These are phyloP conservation scores for Odontesthes bonariensis DNA, from an alignment of 2,113 vertebrate genomes.

Conservation along the genomic window DNA sequence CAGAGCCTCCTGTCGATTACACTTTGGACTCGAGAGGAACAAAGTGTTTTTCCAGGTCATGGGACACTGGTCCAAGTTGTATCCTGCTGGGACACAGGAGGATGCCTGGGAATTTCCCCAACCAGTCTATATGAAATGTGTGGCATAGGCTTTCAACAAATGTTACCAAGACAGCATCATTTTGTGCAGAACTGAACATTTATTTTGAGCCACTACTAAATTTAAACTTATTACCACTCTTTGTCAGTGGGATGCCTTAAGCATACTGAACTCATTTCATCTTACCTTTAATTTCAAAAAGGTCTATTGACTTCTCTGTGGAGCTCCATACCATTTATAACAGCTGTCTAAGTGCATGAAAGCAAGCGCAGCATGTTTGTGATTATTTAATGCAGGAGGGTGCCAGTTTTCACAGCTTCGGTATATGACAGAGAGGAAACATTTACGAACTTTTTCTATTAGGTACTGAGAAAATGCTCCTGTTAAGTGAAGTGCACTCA, in stretches of 20 bases:
- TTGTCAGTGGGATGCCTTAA: not conserved
- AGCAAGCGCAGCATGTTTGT: slow-evolving; percentile 17
- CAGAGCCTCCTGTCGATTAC: too few species aligned
- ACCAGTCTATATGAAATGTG: too few species aligned
- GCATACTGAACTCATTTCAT: not conserved
- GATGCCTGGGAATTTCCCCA: too few species aligned
- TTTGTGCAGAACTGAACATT: too few species aligned
- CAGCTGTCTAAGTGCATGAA: slow-evolving; percentile 18
- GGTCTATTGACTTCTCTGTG: slow-evolving; percentile 9
- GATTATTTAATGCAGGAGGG: slow-evolving; percentile 48
- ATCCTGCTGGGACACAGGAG: too few species aligned
- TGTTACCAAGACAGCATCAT: too few species aligned
- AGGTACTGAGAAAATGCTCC: slow-evolving; percentile 34
- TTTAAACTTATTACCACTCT: not conserved
- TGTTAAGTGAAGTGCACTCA: slow-evolving; percentile 51
- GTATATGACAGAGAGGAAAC: slow-evolving; percentile 12
- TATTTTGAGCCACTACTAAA: not conserved
- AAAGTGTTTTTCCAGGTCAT: too few species aligned
- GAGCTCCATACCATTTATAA: not conserved
- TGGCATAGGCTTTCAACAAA: not conserved
- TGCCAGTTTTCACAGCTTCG: slow-evolving; percentile 41
- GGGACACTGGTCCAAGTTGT: too few species aligned
- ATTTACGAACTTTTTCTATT: slow-evolving; percentile 64
- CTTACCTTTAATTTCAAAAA: slow-evolving; percentile 5
- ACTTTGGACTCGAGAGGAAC: too few species aligned